These are phyloP conservation scores for Cairina moschata DNA, from an alignment of 2,113 vertebrate species.

Conservation along the genomic window DNA sequence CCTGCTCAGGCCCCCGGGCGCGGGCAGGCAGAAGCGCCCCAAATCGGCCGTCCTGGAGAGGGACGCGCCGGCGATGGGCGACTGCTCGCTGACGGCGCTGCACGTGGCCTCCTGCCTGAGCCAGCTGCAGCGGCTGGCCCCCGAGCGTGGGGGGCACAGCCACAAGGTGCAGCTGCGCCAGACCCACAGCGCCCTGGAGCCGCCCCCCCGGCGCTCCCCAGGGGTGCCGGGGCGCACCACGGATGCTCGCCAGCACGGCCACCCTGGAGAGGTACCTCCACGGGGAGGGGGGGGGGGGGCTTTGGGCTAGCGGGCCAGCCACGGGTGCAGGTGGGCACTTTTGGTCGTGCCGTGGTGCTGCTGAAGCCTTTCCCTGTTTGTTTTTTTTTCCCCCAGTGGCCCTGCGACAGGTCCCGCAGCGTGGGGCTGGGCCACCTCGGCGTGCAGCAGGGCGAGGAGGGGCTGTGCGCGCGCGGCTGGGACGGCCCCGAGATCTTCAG, in stretches of 20 bases:
- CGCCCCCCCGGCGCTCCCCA: background rate
- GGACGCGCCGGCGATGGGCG: constrained; percentile 16
- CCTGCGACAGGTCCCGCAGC: background rate
- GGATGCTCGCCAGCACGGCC: background rate
- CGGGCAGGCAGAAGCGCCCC: background rate
- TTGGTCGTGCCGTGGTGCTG: rapidly evolving
- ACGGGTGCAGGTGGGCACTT: too few species aligned
- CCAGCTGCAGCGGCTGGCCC: constrained; percentile 72
- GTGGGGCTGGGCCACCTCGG: constrained; percentile 72
- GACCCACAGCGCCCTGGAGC: background rate
- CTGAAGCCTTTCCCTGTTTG: background rate
- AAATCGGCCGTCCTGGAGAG: background rate
- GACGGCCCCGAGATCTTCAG: constrained; percentile 81
- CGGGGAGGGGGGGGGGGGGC: too few species aligned
- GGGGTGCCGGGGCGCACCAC: rapidly evolving
- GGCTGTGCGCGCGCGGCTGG: constrained; percentile 71
- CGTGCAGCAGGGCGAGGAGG: constrained; percentile 60
- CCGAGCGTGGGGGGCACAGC: rapidly evolving
- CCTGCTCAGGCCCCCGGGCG: rapidly evolving
- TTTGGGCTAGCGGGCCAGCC: background rate
- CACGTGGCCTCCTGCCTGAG: constrained; percentile 80
- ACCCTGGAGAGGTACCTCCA: background rate
- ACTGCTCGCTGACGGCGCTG: constrained; percentile 82
- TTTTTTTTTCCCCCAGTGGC: background rate
- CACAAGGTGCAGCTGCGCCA: background rate